Evolutionary conservation across 2,113 vertebrate species (phyloP).

Genomic region (Gnathonemus longibarbis): DNA sequence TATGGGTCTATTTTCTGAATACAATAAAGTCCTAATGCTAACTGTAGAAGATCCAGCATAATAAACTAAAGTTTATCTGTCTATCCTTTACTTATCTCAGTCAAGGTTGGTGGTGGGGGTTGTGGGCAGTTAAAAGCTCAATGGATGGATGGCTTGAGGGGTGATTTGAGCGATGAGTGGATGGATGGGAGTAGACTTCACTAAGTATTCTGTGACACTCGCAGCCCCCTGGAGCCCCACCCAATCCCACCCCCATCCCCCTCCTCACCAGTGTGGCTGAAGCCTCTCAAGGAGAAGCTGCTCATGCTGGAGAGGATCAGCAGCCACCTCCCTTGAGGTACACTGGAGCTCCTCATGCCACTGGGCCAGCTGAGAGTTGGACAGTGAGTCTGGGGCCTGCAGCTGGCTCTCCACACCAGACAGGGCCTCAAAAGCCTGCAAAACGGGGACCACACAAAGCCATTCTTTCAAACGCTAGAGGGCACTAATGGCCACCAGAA

Average conservation of each 20-base stretch:
- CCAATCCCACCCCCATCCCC: background rate
- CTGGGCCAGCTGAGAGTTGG: constrained; percentile 47
- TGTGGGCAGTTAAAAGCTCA: background rate
- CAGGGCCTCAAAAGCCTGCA: constrained; percentile 66
- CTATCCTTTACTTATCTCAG: background rate
- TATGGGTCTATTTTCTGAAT: background rate
- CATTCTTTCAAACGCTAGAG: background rate
- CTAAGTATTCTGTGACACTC: background rate
- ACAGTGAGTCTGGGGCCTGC: constrained; percentile 58
- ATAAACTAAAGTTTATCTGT: background rate
- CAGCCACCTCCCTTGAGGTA: constrained; percentile 53
- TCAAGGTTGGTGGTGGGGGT: background rate
- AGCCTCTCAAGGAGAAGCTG: constrained; percentile 59
- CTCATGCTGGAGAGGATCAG: constrained; percentile 64
- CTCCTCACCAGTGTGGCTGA: constrained; percentile 59
- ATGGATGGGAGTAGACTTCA: background rate
- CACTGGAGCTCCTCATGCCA: constrained; percentile 60
- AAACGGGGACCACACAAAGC: background rate
- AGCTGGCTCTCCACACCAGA: constrained; percentile 60
- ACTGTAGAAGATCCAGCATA: background rate
- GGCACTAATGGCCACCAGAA: background rate
- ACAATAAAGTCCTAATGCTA: background rate
- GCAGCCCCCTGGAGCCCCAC: background rate
- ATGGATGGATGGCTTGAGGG: background rate
- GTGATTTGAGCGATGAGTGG: background rate